phyloP scores from a whole-genome alignment of 2,113 vertebrate species.

The Gulo gulo region DNA sequence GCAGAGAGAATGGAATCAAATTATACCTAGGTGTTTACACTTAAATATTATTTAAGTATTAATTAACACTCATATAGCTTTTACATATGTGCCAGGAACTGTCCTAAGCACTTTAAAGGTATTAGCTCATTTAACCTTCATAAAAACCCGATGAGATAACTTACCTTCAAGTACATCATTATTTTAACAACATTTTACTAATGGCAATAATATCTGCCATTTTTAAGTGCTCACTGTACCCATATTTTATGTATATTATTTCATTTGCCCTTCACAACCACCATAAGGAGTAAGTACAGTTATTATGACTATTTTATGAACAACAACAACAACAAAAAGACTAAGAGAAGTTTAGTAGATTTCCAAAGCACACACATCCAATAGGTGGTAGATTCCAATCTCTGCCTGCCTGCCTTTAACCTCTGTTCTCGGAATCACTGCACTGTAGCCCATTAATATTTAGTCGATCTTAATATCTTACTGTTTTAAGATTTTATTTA shows the following conservation, averaged over 20 bases:
- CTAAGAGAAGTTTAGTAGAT: not conserved
- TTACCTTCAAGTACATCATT: not conserved
- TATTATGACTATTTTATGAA: not conserved
- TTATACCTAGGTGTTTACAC: not conserved
- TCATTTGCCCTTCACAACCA: not conserved
- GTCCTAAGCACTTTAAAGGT: not conserved
- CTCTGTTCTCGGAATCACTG: not conserved
- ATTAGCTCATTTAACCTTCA: not conserved
- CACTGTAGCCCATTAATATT: conserved; percentile 1
- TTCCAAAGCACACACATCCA: not conserved
- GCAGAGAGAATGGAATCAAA: not conserved
- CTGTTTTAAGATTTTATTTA: not conserved
- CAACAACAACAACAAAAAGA: not conserved
- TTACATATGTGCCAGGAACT: not conserved
- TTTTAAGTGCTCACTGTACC: not conserved
- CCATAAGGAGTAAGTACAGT: not conserved
- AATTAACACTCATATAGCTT: not conserved
- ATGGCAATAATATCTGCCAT: not conserved
- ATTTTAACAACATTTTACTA: conserved; percentile 24
- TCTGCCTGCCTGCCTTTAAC: not conserved
- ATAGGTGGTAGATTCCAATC: not conserved
- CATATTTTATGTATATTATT: not conserved
- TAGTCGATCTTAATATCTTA: conserved; percentile 17
- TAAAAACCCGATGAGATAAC: not conserved
- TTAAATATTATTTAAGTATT: not conserved